Evolutionary conservation across 1,140 invertebrate species (phyloP), one percentile per base, ranked within the genome.

Genomic region (Pseudachorutes palmiensis): DNA sequence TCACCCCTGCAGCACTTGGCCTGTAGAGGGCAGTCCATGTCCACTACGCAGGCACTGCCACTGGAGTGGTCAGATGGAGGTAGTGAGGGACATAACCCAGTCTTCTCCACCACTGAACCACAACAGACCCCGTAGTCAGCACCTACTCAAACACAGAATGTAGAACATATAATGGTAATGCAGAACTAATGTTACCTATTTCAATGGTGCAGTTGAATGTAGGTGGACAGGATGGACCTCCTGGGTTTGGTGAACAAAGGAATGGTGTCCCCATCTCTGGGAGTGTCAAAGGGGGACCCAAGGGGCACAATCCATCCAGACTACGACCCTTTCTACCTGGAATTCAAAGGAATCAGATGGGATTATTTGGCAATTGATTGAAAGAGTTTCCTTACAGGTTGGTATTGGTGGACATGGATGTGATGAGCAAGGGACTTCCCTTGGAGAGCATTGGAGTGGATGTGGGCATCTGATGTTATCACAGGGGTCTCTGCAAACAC

Each of bases 111-210:
- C 1, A 83, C 87, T 9, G 86, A 85, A n/a, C 88, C 88, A 75
- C 89, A 92, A 75, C 90, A 92, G 1, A 92, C 88, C 0, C 90
- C 90, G 75, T 92, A 92, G 70, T 92, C 90, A 72, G 90, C 88
- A 65, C 86, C 85, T 79, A 78, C 63, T 55, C 24, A 16, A 14
- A 14, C 51, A 55, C 24, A 9, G 36, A 41, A 19, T 5, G 5
- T 41, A 41, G 36, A 19, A 9, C 19, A 19, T 9, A 5, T 19
- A 41, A 41, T 9, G 19, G 36, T n/a, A n/a, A n/a, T 19, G 36
- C 24, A 14, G 12, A 22, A 5, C 1, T 22, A 36, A 55, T 51
- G 60, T 72, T 79, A 84, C 84, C 84, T 79, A 79, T 78, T 73
- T 90, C 85, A 2, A 92, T 88, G 57, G 88, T 80, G 74, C 90